These are phyloP conservation scores for Muscidifurax raptorellus DNA, from an alignment of 1,140 invertebrate species.

Conservation along the genomic window DNA sequence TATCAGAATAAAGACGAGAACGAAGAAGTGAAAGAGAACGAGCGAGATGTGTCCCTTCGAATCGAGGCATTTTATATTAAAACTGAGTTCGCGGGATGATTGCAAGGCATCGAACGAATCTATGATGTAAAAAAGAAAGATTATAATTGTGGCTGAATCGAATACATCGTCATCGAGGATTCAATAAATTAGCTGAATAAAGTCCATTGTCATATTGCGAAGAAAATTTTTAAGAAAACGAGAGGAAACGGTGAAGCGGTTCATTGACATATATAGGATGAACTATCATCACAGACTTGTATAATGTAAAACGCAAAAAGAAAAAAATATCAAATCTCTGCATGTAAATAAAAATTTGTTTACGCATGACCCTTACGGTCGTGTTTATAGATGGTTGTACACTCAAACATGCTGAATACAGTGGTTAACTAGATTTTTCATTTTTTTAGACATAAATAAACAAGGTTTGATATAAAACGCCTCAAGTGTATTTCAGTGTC, in stretches of 20 bases:
- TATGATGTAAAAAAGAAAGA: slow-evolving; percentile 3
- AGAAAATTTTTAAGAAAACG: not conserved
- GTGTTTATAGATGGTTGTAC: slow-evolving; percentile 8
- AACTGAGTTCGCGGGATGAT: not conserved
- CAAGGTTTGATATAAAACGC: slow-evolving; percentile 20
- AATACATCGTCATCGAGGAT: not conserved
- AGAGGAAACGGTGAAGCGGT: not conserved
- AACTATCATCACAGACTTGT: slow-evolving; percentile 6
- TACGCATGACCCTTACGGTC: slow-evolving; percentile 12
- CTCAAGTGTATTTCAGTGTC: slow-evolving; percentile 19
- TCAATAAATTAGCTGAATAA: slow-evolving; percentile 15
- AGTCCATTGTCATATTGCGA: slow-evolving; percentile 4
- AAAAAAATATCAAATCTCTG: slow-evolving; percentile 29
- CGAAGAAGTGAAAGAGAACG: not conserved
- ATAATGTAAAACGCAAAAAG: not conserved
- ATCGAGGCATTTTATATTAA: slow-evolving; percentile 22
- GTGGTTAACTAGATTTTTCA: slow-evolving; percentile 37
- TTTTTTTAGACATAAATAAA: slow-evolving; percentile 31
- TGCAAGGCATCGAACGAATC: not conserved
- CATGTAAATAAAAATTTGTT: slow-evolving; percentile 44
- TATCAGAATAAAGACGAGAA: not conserved
- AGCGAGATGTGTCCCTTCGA: not conserved
- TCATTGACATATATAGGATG: too few relatives aligned
- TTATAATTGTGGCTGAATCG: not conserved
- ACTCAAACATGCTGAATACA: slow-evolving; percentile 11